A percentile compares a stretch with the other conserved stretches of the same genome.
Evolutionary conservation across 1,140 invertebrate genomes (phyloP).

Genomic region (Heliconius hermathena): DNA sequence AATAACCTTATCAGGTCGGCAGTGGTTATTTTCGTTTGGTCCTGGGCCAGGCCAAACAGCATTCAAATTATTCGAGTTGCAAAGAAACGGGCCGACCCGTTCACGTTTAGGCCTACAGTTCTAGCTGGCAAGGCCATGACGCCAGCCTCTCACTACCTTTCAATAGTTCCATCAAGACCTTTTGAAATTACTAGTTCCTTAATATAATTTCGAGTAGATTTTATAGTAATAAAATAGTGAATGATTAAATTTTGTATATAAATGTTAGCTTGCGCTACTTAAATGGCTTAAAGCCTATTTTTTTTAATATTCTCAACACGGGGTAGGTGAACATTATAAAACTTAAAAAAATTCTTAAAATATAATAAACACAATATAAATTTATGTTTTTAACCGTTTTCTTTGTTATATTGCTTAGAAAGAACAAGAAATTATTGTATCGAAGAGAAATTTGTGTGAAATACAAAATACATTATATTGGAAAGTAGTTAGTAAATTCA

Average conservation of each 20-base stretch:
- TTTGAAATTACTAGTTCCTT: background rate
- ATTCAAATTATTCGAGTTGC: background rate
- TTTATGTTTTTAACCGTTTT: background rate
- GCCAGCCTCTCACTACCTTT: conserved; percentile 15
- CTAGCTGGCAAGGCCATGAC: conserved; percentile 19
- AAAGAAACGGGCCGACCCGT: background rate
- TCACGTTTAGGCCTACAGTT: conserved; percentile 10
- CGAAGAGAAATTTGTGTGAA: background rate
- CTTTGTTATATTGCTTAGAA: background rate
- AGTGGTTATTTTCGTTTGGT: conserved; percentile 48
- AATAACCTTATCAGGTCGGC: conserved; percentile 50
- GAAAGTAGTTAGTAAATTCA: no score
- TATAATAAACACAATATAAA: background rate
- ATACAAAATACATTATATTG: no score
- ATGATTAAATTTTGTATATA: background rate
- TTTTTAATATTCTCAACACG: background rate
- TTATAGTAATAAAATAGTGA: background rate
- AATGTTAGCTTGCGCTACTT: background rate
- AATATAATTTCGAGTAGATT: background rate
- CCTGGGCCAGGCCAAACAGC: background rate
- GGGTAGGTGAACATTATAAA: background rate
- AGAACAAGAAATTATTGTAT: background rate
- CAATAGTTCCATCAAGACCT: conserved; percentile 11
- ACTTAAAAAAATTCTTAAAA: background rate
- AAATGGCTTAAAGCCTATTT: background rate